phyloP scores from a whole-genome alignment of 2,113 vertebrate genomes.

The Zosterops pallidus region DNA sequence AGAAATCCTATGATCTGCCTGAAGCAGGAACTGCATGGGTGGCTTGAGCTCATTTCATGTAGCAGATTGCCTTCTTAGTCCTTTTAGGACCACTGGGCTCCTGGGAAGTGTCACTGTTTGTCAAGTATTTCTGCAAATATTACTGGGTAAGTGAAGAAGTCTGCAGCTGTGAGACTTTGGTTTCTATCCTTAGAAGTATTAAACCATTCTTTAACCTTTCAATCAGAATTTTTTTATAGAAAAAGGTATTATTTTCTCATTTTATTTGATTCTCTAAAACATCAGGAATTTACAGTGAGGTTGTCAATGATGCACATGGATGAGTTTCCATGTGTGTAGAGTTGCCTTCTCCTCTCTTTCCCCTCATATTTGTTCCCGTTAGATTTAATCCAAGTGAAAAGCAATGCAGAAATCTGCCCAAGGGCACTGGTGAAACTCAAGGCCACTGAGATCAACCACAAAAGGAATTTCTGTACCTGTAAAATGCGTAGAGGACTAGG shows the following conservation, averaged over 20 bases:
- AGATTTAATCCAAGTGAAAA: not conserved
- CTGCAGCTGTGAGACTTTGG: not conserved
- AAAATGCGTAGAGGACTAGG: slow-evolving; percentile 71
- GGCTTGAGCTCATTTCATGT: not conserved
- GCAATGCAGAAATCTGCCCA: not conserved
- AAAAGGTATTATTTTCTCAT: not conserved
- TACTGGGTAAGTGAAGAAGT: not conserved
- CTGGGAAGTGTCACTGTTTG: not conserved
- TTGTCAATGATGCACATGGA: not conserved
- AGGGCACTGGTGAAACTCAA: not conserved
- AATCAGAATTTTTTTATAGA: not conserved
- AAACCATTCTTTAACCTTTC: not conserved
- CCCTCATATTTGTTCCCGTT: not conserved
- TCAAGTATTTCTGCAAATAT: not conserved
- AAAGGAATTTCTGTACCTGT: slow-evolving; percentile 51
- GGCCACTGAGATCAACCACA: not conserved
- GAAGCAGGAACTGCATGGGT: not conserved
- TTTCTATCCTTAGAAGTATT: not conserved
- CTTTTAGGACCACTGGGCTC: not conserved
- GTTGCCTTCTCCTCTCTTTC: not conserved
- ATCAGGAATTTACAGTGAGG: not conserved
- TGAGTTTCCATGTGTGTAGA: fast-evolving
- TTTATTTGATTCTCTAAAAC: not conserved
- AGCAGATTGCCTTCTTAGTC: not conserved
- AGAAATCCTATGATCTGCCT: not conserved